A percentile compares a stretch with the other conserved stretches of the same genome.
Evolutionary conservation across 2,113 vertebrate species (phyloP).

Genomic region (Syrrhaptes paradoxus): DNA sequence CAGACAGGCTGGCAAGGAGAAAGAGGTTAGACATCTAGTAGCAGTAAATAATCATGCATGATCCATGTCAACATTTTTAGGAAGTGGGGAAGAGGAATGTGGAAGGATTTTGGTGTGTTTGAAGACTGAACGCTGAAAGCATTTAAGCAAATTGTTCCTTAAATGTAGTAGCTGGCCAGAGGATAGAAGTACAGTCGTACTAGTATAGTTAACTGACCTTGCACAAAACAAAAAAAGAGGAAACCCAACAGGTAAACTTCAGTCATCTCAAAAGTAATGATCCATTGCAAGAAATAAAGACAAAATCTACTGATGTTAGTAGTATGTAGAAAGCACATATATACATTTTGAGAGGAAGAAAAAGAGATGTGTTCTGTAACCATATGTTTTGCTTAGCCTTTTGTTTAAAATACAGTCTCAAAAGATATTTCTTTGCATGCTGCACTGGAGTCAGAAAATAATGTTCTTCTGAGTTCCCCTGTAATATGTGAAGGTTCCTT

Average conservation of each 20-base stretch:
- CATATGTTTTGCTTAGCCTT: not conserved
- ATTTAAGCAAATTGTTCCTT: not conserved
- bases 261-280: not conserved
- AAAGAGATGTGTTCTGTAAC: not conserved
- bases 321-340: not conserved
- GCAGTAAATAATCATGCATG: not conserved
- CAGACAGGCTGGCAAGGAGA: accelerated
- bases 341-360: not conserved
- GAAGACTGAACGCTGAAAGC: not conserved
- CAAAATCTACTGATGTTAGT: not conserved
- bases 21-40: accelerated
- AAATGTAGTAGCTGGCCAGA: not conserved
- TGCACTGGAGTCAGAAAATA: not conserved
- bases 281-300: not conserved
- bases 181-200: not conserved
- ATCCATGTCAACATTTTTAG: accelerated
- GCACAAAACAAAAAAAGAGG: not conserved
- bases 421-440: not conserved
- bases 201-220: not conserved
- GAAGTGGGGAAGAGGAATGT: not conserved
- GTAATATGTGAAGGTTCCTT: not conserved
- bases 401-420: not conserved
- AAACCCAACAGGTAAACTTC: not conserved
- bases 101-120: not conserved
- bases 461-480: not conserved